phyloP scores from a whole-genome alignment of 2,888 invertebrate genomes.

The Tipula unca region DNA sequence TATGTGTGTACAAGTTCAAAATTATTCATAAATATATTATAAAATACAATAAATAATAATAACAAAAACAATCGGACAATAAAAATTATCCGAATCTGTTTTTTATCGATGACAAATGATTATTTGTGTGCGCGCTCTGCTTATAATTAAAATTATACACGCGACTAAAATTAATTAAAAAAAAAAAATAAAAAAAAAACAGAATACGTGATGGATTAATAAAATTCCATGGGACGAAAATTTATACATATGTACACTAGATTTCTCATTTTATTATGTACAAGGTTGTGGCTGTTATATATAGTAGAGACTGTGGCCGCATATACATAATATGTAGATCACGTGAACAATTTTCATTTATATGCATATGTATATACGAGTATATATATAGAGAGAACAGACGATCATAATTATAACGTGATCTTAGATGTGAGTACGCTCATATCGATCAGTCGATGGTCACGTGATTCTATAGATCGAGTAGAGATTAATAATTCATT shows the following conservation, averaged over 20 bases:
- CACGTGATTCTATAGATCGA: background rate
- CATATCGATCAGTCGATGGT: background rate
- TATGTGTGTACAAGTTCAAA: too few species aligned
- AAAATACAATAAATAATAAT: background rate
- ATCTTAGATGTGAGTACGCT: too few species aligned
- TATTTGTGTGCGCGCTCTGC: background rate
- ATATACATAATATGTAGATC: background rate
- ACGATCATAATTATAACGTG: too few species aligned
- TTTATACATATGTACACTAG: background rate
- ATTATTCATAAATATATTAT: background rate
- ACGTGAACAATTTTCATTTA: too few species aligned
- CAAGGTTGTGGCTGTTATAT: background rate
- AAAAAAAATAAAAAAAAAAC: background rate
- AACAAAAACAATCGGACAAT: background rate
- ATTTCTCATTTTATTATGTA: background rate
- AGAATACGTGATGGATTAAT: background rate
- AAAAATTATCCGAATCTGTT: background rate
- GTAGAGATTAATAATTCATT: background rate
- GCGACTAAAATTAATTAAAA: slow-evolving; percentile 8
- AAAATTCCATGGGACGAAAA: background rate
- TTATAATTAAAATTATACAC: slow-evolving; percentile 3
- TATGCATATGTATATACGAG: too few species aligned
- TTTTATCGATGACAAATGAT: background rate
- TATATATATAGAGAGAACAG: too few species aligned
- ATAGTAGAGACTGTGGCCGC: background rate